Conservation (phyloP, 2,113 vertebrate species). For the Amphiprion percula region DNA sequence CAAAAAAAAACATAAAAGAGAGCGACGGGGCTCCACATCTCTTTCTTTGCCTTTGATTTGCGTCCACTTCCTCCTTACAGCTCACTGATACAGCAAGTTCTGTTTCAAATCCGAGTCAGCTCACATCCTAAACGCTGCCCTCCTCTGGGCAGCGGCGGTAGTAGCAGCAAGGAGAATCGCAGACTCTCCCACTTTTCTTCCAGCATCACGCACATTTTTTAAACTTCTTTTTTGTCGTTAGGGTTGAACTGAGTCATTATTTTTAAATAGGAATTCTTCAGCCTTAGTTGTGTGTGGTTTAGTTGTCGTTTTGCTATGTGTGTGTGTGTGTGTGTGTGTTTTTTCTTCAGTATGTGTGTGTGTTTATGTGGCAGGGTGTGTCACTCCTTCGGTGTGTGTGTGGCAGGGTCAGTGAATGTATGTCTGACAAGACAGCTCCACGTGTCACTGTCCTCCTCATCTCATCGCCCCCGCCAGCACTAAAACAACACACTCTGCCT, state of each 20-base stretch:
- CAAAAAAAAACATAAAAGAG: slow-evolving; percentile 37
- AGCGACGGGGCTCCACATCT: slow-evolving; percentile 14
- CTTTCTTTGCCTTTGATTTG: slow-evolving; percentile 33
- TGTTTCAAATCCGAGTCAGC: slow-evolving; percentile 44
- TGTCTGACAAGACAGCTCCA: slow-evolving; percentile 57
- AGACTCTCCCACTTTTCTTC: slow-evolving; percentile 62
- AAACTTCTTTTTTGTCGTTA: slow-evolving; percentile 15
- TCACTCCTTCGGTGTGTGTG: slow-evolving; percentile 62
- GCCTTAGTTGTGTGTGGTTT: slow-evolving; percentile 41
- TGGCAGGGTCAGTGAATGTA: slow-evolving; percentile 64
- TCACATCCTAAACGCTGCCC: slow-evolving; percentile 54
- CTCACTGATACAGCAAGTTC: slow-evolving; percentile 66
- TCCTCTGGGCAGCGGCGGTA: slow-evolving; percentile 69
- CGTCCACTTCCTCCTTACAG: slow-evolving; percentile 35
- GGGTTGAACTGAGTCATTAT: slow-evolving; percentile 43
- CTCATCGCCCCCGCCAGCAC: slow-evolving; percentile 62
- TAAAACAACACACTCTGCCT: slow-evolving; percentile 84
- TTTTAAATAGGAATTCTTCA: slow-evolving; percentile 57
- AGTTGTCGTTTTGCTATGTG: slow-evolving; percentile 38
- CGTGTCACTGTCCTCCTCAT: slow-evolving; percentile 60
- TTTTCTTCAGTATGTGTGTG: slow-evolving; percentile 29
- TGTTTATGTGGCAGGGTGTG: slow-evolving; percentile 61
- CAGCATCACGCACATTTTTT: slow-evolving; percentile 34
- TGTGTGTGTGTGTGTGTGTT: slow-evolving; percentile 6
- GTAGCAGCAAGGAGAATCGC: slow-evolving; percentile 75